Evolutionary conservation across 2,888 invertebrate species (phyloP), one percentile per base, ranked within the genome.

Genomic region (Eupithecia centaureata): DNA sequence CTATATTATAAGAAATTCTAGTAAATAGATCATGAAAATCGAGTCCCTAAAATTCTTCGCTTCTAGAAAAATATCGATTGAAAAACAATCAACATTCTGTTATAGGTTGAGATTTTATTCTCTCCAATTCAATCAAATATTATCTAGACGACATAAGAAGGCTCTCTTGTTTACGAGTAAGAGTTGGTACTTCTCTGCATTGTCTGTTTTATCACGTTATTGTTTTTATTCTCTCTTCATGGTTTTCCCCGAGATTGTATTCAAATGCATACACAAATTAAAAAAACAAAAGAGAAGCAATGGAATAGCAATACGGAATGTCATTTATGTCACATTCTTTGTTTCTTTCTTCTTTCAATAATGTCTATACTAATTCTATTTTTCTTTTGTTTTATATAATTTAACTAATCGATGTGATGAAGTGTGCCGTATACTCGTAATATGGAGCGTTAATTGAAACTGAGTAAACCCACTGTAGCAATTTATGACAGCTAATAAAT

Each of bases 401-500:
- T 18, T 13, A 32, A 32, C 51, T 64, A 64, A 68, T 68, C 64
- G 61, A 68, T 58, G 13, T 64, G 28, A 42, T 35, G 56, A 30
- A 74, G 77, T 76, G 74, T 79, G 76, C 74, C 76, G 76, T 76
- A 79, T 65, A 47, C 47, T 47, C 18, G 22, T 47, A 60, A 60
- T 60, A 69, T 71, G 70, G 65, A 69, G 71, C 73, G 70, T 74
- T 76, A 74, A 84, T 87, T 87, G 86, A 86, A 83, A 83, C 83
- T 77, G 82, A 84, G 85, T 82, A 83, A 86, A 84, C 86, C 82
- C 81, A 65, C 83, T 79, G 77, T 81, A 79, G 79, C 86, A 84
- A 87, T 87, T 86, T 87, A 86, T 86, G 85, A 84, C 79, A 78
- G 82, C 82, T 83, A 82, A 82, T 81, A 83, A 85, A 85, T 81